A percentile compares a stretch with the other conserved stretches of the same genome.
Conservation (phyloP, 2,113 vertebrate species). For the Acanthochromis polyacanthus region DNA sequence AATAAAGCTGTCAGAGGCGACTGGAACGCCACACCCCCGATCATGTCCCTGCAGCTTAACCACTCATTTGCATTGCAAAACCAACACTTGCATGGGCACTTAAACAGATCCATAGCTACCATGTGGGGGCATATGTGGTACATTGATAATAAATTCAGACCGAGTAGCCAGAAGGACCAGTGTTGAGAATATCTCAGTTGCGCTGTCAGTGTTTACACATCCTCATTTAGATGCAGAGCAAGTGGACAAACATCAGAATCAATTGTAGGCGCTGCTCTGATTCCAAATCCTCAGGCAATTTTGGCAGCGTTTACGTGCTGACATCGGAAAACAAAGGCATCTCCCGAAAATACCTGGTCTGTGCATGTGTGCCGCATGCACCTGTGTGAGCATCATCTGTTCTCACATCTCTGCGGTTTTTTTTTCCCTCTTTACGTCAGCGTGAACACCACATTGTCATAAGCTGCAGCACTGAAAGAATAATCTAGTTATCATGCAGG, state of each 20-base stretch:
- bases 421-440: background rate
- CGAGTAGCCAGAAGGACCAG: constrained; percentile 21
- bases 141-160: constrained; percentile 25
- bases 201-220: constrained; percentile 48
- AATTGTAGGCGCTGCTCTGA: constrained; percentile 47
- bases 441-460: constrained; percentile 8
- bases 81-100: background rate
- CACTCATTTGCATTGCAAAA: constrained; percentile 17
- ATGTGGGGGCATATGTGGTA: background rate
- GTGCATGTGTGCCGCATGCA: background rate
- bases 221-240: constrained; percentile 55
- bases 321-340: constrained; percentile 38
- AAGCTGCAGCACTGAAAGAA: constrained; percentile 22
- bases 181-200: constrained; percentile 9
- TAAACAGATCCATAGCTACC: background rate
- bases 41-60: constrained; percentile 18
- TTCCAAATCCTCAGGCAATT: constrained; percentile 51
- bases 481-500: constrained; percentile 56
- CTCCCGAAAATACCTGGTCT: constrained; percentile 24
- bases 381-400: constrained; percentile 36
- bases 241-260: constrained; percentile 68
- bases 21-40: constrained; percentile 13
- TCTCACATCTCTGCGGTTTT: constrained; percentile 23
- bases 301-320: constrained; percentile 20
- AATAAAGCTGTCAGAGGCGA: constrained; percentile 18